Percentiles rank a stretch among this genome's conserved stretches.
These are phyloP conservation scores for Ophioninae sp. DNA, from an alignment of 2,888 invertebrate species.

Conservation along the genomic window DNA sequence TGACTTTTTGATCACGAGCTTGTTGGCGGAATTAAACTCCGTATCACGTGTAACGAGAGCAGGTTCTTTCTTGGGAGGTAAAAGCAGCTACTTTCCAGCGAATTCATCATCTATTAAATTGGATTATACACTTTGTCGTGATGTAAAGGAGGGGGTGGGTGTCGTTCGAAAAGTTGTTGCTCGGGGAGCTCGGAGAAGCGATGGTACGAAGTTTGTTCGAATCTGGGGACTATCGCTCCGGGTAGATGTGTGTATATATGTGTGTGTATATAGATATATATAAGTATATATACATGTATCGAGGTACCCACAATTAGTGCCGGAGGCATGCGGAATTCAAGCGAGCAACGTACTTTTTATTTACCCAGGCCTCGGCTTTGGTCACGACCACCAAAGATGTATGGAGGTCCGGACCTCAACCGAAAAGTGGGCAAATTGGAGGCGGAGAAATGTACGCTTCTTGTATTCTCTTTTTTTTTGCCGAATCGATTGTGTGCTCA, in stretches of 20 bases:
- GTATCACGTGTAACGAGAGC: background rate
- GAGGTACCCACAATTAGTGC: constrained; percentile 60
- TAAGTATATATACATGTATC: background rate
- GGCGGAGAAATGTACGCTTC: constrained; percentile 61
- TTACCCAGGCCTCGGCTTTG: constrained; percentile 50
- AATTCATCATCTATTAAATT: constrained; percentile 19
- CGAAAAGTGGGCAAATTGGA: constrained; percentile 64
- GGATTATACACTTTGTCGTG: constrained; percentile 22
- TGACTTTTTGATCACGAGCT: background rate
- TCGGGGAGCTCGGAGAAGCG: background rate
- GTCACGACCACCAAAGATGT: constrained; percentile 62
- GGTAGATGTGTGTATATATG: background rate
- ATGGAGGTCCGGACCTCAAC: constrained; percentile 49
- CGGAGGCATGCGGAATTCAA: constrained; percentile 58
- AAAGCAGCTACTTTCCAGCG: constrained; percentile 17
- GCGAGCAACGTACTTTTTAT: constrained; percentile 62
- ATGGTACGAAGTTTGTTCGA: constrained; percentile 42
- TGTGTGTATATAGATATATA: background rate
- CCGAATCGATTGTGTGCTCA: constrained; percentile 62
- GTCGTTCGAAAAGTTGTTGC: constrained; percentile 11
- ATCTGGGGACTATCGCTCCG: constrained; percentile 29
- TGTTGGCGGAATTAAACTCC: background rate
- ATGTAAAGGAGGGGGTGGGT: constrained; percentile 2
- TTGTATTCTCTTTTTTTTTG: constrained; percentile 50
- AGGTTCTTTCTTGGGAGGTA: background rate